Percentiles rank a stretch among this genome's conserved stretches.
Evolutionary conservation across 2,888 invertebrate species (phyloP).

Genomic region (Nemurella pictetii): DNA sequence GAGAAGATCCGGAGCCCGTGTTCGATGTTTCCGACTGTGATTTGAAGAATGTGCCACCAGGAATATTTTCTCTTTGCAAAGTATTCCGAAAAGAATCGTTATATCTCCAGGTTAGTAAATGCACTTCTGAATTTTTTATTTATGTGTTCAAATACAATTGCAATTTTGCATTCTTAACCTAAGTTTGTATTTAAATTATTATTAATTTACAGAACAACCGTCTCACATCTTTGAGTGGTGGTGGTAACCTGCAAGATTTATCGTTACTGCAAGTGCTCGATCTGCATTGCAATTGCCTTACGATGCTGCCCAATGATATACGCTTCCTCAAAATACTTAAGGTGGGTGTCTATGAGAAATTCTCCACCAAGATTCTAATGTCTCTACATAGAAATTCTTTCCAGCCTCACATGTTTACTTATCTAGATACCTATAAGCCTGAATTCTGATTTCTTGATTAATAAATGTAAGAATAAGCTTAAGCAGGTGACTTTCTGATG

Average conservation of each 20-base stretch:
- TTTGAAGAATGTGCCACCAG: constrained; percentile 71
- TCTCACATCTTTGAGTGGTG: constrained; percentile 68
- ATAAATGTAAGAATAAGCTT: no score
- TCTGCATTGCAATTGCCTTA: constrained; percentile 68
- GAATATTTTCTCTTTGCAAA: constrained; percentile 78
- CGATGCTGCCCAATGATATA: constrained; percentile 65
- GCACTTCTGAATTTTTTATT: no score
- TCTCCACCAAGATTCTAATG: no score
- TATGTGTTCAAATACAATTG: neutral
- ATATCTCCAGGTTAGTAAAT: constrained; percentile 51
- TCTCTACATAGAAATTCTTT: no score
- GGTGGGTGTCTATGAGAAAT: no score
- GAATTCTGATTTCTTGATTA: no score
- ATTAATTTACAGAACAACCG: constrained; percentile 64
- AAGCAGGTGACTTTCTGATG: no score
- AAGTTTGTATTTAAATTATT: neutral
- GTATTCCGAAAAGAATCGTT: constrained; percentile 77
- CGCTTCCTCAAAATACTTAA: constrained; percentile 66
- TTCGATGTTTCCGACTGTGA: constrained; percentile 82
- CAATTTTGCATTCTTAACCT: neutral
- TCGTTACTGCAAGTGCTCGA: constrained; percentile 67
- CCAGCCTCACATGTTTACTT: no score
- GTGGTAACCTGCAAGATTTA: constrained; percentile 73
- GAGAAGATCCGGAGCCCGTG: constrained; percentile 78
- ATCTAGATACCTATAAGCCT: no score